A percentile compares a stretch with the other conserved stretches of the same genome.
Conservation (phyloP, 2,888 invertebrate species). For the Pyrgus malvae region DNA sequence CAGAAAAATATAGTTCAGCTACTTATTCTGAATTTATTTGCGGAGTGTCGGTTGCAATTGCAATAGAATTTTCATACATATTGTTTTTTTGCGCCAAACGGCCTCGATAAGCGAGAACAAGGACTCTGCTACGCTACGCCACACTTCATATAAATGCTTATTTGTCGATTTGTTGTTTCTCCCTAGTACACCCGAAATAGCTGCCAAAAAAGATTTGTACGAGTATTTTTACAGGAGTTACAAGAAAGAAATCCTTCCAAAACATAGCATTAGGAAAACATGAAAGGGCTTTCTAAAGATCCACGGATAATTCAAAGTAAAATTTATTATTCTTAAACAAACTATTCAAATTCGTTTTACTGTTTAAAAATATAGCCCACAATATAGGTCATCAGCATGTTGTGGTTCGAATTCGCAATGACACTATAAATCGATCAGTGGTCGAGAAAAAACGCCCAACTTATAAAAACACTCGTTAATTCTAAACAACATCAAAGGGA, state of each 20-base stretch:
- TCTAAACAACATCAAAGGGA: constrained; percentile 9
- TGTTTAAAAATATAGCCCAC: too few species aligned
- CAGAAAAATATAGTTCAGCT: background rate
- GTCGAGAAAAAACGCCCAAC: constrained; percentile 14
- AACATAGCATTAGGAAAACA: too few species aligned
- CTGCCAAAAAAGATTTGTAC: constrained; percentile 6
- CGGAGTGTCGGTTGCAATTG: constrained; percentile 9
- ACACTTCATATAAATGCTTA: constrained; percentile 14
- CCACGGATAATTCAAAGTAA: too few species aligned
- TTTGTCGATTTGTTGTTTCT: constrained; percentile 7
- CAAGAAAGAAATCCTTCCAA: too few species aligned
- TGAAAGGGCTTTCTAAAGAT: too few species aligned
- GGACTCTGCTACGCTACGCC: background rate
- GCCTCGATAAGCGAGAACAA: constrained; percentile 8
- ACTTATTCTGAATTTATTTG: constrained; percentile 9
- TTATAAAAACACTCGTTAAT: constrained; percentile 8
- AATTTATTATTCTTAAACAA: too few species aligned
- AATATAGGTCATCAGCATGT: too few species aligned
- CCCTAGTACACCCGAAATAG: background rate
- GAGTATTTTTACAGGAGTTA: background rate
- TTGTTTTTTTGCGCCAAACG: constrained; percentile 28
- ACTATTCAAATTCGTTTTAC: too few species aligned
- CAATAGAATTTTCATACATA: constrained; percentile 32
- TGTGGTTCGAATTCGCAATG: background rate
- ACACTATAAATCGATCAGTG: background rate